phyloP scores from a whole-genome alignment of 2,797 vertebrate species.

The Falco columbarius region DNA sequence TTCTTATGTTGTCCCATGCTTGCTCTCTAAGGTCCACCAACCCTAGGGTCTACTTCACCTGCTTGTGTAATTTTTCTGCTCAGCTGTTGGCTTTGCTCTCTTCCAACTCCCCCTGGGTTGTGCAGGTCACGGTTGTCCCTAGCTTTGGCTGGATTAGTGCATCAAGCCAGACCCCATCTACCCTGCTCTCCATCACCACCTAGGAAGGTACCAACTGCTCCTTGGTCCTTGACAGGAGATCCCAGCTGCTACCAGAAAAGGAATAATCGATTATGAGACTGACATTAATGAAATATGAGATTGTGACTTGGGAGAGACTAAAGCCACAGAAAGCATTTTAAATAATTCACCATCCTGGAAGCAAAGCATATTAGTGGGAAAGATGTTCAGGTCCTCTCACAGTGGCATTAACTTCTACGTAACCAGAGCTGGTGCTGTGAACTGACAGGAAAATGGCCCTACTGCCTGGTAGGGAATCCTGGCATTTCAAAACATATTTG shows the following conservation, averaged over 20 bases:
- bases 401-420: background rate
- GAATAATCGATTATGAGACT: background rate
- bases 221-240: background rate
- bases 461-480: background rate
- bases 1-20: background rate
- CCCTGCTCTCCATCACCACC: background rate
- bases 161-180: background rate
- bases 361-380: background rate
- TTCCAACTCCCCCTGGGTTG: background rate
- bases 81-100: background rate
- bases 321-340: constrained; percentile 12
- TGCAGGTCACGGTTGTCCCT: background rate
- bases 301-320: background rate
- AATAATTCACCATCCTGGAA: constrained; percentile 41
- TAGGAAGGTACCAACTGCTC: background rate
- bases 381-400: background rate
- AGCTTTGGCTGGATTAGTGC: background rate
- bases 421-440: background rate
- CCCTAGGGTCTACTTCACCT: background rate
- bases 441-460: background rate
- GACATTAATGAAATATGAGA: background rate
- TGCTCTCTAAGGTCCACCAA: background rate
- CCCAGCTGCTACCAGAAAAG: background rate
- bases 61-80: background rate
- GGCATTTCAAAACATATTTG: background rate